Evolutionary conservation across 2,888 invertebrate genomes (phyloP), one percentile per base, ranked within the genome.

Genomic region (Gari tellinella): DNA sequence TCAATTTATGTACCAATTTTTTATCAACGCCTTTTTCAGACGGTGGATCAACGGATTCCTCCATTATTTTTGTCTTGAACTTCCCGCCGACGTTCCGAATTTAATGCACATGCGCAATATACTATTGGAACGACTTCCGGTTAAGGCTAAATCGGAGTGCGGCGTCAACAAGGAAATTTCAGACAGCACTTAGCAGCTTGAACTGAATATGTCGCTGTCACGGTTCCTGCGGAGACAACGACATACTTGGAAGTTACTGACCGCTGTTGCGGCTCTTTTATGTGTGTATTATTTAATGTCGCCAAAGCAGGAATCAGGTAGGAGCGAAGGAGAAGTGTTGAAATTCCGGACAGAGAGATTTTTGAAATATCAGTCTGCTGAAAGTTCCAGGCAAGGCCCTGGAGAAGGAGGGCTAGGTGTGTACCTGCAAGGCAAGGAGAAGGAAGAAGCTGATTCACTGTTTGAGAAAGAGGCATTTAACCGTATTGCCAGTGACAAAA

Each of bases 391-490:
- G 23, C 58, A 60, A n/a, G 91, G 92, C 1, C 91, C 88, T 3
- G 92, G 92, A 12, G 92, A 92, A 75, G 74, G 79, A 10, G 92
- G 92, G 3, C 55, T 52, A 25, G 73, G 86, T 5, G 87, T 92
- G 0, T 25, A 65, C 8, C 66, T 92, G 17, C 66, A 82, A 31
- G 88, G 86, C 31, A 88, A 91, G 46, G 96, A 96, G 56, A 94
- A 94, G 86, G 91, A 92, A 45, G 84, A 81, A 81, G 89, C 93
- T 25, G 95, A 96, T 70, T 94, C 94, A 81, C 94, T 96, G 0
- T 94, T 96, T 90, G 95, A 96, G 86, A 95, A 95, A 89, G 95
- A 96, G 82, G 97, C 97, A 1, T 94, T 98, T 80, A 98, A 98
- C 91, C 95, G 96, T 68, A 94, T 97, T 83, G 93, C 97, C 8